Evolutionary conservation across 2,797 vertebrate genomes (phyloP), one percentile per base, ranked within the genome.

Genomic region (Hyperoplus immaculatus): DNA sequence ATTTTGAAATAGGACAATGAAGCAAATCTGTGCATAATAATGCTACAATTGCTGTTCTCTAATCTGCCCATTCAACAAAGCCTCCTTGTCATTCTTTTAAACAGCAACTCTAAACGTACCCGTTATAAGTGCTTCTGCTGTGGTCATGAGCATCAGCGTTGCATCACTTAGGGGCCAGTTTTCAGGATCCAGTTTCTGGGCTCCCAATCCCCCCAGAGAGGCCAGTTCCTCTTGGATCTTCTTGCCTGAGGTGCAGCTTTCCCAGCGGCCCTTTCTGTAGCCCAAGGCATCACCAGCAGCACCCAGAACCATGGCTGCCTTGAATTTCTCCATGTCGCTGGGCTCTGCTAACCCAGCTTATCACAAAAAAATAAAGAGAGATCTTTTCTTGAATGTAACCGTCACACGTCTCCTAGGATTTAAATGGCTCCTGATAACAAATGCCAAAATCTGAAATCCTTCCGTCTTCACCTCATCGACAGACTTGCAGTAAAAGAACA

Each of bases 111-210:
- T 29, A 41, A 47, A 59, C 79, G 75, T 94, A 99, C 98, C 98
- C 95, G 98, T 97, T 87, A 97, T 83, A 41, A 99, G 96, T 58
- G 97, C 97, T 88, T 97, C 95, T 0, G 97, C 96, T 0, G 98
- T 99, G 60, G 96, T 96, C 94, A 99, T 95, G 90, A 97, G 97
- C 98, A 99, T 98, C 90, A 97, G 57, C 1, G 94, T 95, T 75
- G 97, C 96, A 88, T 97, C 96, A 59, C 98, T 99, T 74, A 98
- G 93, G 0, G 97, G 97, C 98, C 98, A 99, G 85, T 95, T 96
- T 55, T 97, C 96, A 0, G 94, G 88, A 6, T 97, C 96, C 36
- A 98, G 92, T 75, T 95, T 96, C 13, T 97, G 91, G 70, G 92
- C 94, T 46, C 82, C 96, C 1, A 98, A 93, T 54, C 97, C 97